These are phyloP conservation scores for Nomada ruficornis DNA, from an alignment of 2,888 invertebrate genomes.

Conservation along the genomic window DNA sequence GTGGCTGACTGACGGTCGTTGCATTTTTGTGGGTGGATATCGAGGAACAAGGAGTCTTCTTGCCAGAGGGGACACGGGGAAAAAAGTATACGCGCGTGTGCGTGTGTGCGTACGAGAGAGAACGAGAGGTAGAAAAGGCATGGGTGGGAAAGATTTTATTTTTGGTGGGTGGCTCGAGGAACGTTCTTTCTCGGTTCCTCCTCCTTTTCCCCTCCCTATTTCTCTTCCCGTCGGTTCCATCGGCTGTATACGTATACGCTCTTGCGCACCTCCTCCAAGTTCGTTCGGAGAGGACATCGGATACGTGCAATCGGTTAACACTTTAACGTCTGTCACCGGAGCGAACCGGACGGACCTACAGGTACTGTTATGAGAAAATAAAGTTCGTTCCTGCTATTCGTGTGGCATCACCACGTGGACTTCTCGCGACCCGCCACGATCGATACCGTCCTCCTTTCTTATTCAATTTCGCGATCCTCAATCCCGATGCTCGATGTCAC, in stretches of 20 bases:
- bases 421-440: slow-evolving; percentile 16
- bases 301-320: slow-evolving; percentile 71
- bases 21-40: slow-evolving; percentile 72
- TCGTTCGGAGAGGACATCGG: slow-evolving; percentile 66
- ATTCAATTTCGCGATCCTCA: slow-evolving; percentile 29
- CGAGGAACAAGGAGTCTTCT: slow-evolving; percentile 69
- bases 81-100: background rate
- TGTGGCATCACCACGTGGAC: slow-evolving; percentile 36
- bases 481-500: slow-evolving; percentile 11
- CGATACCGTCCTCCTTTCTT: slow-evolving; percentile 12
- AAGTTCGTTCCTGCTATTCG: slow-evolving; percentile 65
- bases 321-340: slow-evolving; percentile 71
- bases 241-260: slow-evolving; percentile 33
- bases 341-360: slow-evolving; percentile 59
- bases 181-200: slow-evolving; percentile 35
- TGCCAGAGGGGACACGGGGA: slow-evolving; percentile 57
- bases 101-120: slow-evolving; percentile 20
- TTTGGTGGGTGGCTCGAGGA: slow-evolving; percentile 67
- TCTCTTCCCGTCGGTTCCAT: slow-evolving; percentile 7
- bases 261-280: slow-evolving; percentile 55
- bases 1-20: slow-evolving; percentile 62
- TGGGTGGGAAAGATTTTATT: slow-evolving; percentile 69
- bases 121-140: slow-evolving; percentile 43
- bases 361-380: slow-evolving; percentile 63
- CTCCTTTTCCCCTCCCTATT: slow-evolving; percentile 15